Evolutionary conservation across 2,888 invertebrate genomes (phyloP).

Genomic region (Lochmaea crataegi): DNA sequence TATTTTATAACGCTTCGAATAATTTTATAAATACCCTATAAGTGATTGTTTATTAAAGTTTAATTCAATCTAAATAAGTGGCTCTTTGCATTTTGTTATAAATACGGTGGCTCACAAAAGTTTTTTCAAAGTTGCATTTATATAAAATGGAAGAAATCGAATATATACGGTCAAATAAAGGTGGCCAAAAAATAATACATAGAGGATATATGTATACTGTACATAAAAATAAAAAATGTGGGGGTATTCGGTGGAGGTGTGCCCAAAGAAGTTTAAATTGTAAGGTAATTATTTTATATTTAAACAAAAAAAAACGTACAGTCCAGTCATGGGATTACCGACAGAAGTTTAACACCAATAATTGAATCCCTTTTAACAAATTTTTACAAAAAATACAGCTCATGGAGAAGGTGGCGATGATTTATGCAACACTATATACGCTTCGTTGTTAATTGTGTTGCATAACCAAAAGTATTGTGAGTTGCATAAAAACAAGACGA

Average conservation of each 20-base stretch:
- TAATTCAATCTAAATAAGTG: background rate
- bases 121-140: background rate
- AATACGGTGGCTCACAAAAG: conserved; percentile 23
- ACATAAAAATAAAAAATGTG: conserved; percentile 63
- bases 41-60: conserved; percentile 2
- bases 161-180: conserved; percentile 63
- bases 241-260: conserved; percentile 66
- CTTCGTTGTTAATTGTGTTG: too few species aligned
- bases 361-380: too few species aligned
- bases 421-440: too few species aligned
- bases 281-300: conserved; percentile 54
- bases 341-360: too few species aligned
- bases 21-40: too few species aligned
- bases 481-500: too few species aligned
- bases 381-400: too few species aligned
- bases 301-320: too few species aligned
- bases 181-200: conserved; percentile 66
- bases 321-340: too few species aligned
- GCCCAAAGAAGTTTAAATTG: conserved; percentile 64
- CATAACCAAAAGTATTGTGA: too few species aligned
- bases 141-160: conserved; percentile 39
- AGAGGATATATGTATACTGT: conserved; percentile 66
- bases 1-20: conserved; percentile 7
- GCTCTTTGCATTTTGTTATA: background rate
- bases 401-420: too few species aligned